Conservation (phyloP, 2,797 vertebrate genomes). For the Trematomus bernacchii region DNA sequence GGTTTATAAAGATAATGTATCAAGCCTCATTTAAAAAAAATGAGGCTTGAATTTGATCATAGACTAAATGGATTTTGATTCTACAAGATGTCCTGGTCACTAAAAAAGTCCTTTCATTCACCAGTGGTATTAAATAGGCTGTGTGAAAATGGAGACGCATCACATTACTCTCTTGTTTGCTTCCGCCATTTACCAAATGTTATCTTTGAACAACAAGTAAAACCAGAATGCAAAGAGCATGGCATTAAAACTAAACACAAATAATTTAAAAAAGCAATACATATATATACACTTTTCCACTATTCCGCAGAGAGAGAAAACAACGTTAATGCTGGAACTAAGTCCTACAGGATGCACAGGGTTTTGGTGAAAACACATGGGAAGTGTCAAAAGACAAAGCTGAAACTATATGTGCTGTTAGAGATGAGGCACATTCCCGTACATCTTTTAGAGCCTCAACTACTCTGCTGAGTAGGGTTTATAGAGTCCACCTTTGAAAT, state of each 20-base stretch:
- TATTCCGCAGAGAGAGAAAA: too few species aligned
- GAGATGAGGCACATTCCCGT: neutral
- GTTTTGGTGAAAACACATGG: neutral
- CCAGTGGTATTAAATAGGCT: neutral
- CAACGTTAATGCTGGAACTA: neutral
- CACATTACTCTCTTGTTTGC: neutral
- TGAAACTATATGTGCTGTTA: neutral
- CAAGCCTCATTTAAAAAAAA: neutral
- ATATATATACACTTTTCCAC: neutral
- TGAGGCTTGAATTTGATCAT: too few species aligned
- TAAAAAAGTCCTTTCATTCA: neutral
- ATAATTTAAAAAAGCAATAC: neutral
- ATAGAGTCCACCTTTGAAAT: neutral
- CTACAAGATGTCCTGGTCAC: neutral
- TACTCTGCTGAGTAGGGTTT: neutral
- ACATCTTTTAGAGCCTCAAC: neutral
- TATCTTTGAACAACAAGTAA: neutral
- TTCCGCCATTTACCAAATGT: neutral
- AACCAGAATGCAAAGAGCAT: neutral
- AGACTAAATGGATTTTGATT: too few species aligned
- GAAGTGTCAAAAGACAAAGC: neutral
- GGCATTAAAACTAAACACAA: neutral
- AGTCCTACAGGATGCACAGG: neutral
- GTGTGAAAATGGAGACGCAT: neutral
- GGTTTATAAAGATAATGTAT: neutral